These are phyloP conservation scores for Promerops cafer DNA, from an alignment of 2,113 vertebrate species.

Conservation along the genomic window DNA sequence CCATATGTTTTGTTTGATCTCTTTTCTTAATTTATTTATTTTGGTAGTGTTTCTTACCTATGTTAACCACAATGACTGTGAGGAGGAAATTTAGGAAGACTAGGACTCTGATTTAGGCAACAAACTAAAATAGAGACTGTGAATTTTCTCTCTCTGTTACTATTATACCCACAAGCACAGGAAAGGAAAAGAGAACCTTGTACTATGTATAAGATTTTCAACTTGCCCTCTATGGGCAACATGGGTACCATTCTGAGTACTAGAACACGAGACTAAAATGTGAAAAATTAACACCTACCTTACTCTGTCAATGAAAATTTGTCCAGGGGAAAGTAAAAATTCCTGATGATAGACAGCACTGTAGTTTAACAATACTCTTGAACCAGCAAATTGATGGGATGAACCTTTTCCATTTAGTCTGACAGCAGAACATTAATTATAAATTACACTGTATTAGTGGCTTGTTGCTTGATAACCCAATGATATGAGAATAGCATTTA, in stretches of 20 bases:
- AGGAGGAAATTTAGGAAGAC: neutral
- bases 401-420: neutral
- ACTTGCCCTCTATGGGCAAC: neutral
- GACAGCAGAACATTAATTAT: neutral
- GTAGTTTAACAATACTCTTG: neutral
- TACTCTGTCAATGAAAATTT: neutral
- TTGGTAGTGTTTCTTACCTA: neutral
- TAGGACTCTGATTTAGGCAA: neutral
- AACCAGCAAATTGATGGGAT: neutral
- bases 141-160: neutral
- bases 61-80: neutral
- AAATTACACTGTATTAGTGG: neutral
- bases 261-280: neutral
- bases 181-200: neutral
- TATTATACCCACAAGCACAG: neutral
- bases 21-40: neutral
- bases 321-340: neutral
- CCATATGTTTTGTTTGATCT: neutral
- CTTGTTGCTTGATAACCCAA: neutral
- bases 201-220: neutral
- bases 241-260: neutral
- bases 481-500: neutral
- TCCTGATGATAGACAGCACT: neutral
- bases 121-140: neutral
- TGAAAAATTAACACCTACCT: neutral